A percentile compares a stretch with the other conserved stretches of the same genome.
phyloP scores from a whole-genome alignment of 2,797 vertebrate genomes.

The Taeniopygia guttata region DNA sequence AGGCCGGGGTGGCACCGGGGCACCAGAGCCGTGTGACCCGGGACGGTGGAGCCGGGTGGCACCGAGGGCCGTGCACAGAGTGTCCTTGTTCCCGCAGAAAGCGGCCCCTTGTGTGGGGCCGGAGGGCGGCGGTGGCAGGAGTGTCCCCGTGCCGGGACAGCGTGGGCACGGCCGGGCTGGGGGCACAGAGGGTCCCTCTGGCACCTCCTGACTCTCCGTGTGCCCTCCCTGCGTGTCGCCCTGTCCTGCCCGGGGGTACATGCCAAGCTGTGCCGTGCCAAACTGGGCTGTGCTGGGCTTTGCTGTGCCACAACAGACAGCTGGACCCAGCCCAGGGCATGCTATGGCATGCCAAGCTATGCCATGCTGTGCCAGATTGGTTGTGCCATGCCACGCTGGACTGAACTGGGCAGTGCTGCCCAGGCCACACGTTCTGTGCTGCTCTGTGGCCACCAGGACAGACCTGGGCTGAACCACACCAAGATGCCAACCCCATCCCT shows the following conservation, averaged over 20 bases:
- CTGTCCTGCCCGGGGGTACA: rapidly evolving
- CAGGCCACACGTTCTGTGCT: not conserved
- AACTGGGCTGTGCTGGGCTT: not conserved
- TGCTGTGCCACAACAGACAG: not conserved
- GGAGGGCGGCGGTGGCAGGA: not conserved
- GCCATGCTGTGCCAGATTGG: no score
- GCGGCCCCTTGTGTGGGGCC: not conserved
- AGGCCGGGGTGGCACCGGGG: not conserved
- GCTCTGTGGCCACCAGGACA: not conserved
- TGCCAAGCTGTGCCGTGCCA: rapidly evolving
- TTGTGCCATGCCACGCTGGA: no score
- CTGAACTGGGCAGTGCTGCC: not conserved
- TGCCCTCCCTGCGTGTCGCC: not conserved
- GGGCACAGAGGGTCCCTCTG: not conserved
- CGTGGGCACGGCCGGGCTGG: not conserved
- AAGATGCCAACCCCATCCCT: not conserved
- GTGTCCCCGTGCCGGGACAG: not conserved
- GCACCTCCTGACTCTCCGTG: not conserved
- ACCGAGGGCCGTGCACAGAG: slow-evolving; percentile 1
- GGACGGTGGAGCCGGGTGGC: slow-evolving; percentile 1
- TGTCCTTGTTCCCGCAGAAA: slow-evolving; percentile 42
- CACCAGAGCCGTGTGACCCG: not conserved
- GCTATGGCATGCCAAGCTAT: not conserved
- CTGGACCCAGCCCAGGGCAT: not conserved
- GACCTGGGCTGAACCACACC: not conserved